A percentile compares a stretch with the other conserved stretches of the same genome.
phyloP scores from a whole-genome alignment of 53 echinoderm and acorn worm genomes.

The Crossaster papposus region DNA sequence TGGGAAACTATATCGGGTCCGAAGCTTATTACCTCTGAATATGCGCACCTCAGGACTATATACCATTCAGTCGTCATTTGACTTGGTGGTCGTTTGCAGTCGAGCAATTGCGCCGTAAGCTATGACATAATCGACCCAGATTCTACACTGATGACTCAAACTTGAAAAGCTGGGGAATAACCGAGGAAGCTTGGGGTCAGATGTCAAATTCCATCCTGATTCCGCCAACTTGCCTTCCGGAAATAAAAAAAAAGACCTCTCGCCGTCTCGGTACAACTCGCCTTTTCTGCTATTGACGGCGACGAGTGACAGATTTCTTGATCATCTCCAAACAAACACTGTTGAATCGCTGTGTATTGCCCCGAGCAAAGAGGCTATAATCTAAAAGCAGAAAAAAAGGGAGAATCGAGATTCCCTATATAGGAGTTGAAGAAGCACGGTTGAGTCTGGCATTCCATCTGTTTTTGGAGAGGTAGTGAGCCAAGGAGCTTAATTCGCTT shows the following conservation, averaged over 20 bases:
- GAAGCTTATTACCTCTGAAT: too few species aligned
- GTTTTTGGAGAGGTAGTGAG: too few species aligned
- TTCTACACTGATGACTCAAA: background rate
- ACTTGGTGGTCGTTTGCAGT: background rate
- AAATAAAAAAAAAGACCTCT: too few species aligned
- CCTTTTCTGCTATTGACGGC: background rate
- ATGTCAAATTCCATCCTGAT: background rate
- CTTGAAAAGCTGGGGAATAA: background rate
- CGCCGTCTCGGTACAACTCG: background rate
- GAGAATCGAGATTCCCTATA: background rate
- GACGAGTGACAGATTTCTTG: background rate
- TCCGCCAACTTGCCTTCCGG: background rate
- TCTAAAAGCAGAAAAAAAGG: background rate
- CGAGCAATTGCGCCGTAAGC: background rate
- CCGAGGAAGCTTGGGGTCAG: background rate
- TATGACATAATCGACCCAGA: background rate
- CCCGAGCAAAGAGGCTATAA: background rate
- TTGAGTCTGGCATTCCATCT: too few species aligned
- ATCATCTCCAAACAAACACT: constrained; percentile 12
- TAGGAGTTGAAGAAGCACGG: too few species aligned
- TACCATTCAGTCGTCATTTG: background rate
- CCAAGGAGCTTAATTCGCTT: too few species aligned
- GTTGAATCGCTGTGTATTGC: background rate
- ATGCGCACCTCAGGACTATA: background rate
- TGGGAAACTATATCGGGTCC: too few species aligned